phyloP scores from a whole-genome alignment of 2,113 vertebrate genomes.

The Rhegmatorhina hoffmannsi region DNA sequence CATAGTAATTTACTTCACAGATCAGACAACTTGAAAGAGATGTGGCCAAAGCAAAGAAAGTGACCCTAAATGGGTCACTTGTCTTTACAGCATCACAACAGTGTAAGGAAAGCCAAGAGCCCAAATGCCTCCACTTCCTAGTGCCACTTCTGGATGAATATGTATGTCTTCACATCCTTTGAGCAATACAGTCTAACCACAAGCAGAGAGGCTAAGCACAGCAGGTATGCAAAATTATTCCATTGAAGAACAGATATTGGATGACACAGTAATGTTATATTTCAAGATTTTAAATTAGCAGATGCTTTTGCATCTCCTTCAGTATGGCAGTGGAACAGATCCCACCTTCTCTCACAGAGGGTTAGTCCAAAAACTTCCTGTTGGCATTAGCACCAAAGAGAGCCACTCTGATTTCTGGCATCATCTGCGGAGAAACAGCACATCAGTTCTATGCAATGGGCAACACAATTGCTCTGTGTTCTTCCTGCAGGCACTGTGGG shows the following conservation, averaged over 20 bases:
- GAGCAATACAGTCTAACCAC: slow-evolving; percentile 27
- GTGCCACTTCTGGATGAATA: neutral
- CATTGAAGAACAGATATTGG: slow-evolving; percentile 47
- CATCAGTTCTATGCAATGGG: neutral
- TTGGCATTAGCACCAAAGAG: slow-evolving; percentile 93
- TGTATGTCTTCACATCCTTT: slow-evolving; percentile 12
- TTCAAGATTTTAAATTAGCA: slow-evolving; percentile 49
- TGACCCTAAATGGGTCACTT: neutral
- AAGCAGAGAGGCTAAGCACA: slow-evolving; percentile 45
- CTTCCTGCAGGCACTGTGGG: neutral
- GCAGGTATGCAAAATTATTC: slow-evolving; percentile 58
- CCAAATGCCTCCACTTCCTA: neutral
- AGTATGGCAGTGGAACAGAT: slow-evolving; percentile 40
- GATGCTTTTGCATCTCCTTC: slow-evolving; percentile 63
- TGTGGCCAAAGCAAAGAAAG: slow-evolving; percentile 20
- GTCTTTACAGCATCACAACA: neutral
- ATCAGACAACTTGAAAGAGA: slow-evolving; percentile 40
- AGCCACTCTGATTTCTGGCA: slow-evolving; percentile 90
- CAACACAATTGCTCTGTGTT: neutral
- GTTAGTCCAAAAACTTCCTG: slow-evolving; percentile 92
- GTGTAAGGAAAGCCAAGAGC: slow-evolving; percentile 30
- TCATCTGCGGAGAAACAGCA: slow-evolving; percentile 84
- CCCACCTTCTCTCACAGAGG: slow-evolving; percentile 31
- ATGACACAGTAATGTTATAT: slow-evolving; percentile 42
- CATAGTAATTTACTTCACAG: slow-evolving; percentile 7